Evolutionary conservation across 2,888 invertebrate genomes (phyloP), one percentile per base, ranked within the genome.

Genomic region (Atrina japonica): DNA sequence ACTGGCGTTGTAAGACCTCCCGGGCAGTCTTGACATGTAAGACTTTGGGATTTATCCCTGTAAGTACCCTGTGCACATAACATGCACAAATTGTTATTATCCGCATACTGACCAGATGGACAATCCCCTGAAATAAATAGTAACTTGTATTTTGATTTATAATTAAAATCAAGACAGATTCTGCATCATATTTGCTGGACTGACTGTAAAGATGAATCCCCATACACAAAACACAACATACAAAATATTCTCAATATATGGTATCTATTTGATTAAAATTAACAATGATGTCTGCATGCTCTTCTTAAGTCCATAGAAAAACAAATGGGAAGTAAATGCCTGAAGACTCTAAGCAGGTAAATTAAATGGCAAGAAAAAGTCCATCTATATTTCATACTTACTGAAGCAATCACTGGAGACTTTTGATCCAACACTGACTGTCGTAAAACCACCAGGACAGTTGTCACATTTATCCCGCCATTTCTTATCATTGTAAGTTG

Each of bases 381-480:
- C n/a, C n/a, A n/a, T n/a, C n/a, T 56, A 40, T 21, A 41, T 47
- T 1, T 14, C 29, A 49, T 29, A 47, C 66, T 66, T 61, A 71
- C 71, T 29, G 27, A 40, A 55, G 49, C 71, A 71, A 1, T 43
- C 35, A 23, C 18, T 23, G 0, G 6, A 11, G 18, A 11, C 14
- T 9, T 70, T 56, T 7, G 70, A 52, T n/a, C 82, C 82, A n/a
- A 50, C 56, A 7, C 30, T 40, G 40, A 66, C 61, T 7, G 85
- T 85, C 1, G 81, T 82, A 41, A 69, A 74, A 7, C 78, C 78
- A 16, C 14, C 18, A 11, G 67, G 73, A 72, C 86, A 86, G 0
- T 21, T 3, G 14, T 52, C 94, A 86, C 99, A 99, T 0, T 96
- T 94, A 0, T 97, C 96, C 81, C 97, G 96, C 67, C 88, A 90